A percentile compares a stretch with the other conserved stretches of the same genome.
These are phyloP conservation scores for Pycnomerus fuliginosus DNA, from an alignment of 2,888 invertebrate species.

Conservation along the genomic window DNA sequence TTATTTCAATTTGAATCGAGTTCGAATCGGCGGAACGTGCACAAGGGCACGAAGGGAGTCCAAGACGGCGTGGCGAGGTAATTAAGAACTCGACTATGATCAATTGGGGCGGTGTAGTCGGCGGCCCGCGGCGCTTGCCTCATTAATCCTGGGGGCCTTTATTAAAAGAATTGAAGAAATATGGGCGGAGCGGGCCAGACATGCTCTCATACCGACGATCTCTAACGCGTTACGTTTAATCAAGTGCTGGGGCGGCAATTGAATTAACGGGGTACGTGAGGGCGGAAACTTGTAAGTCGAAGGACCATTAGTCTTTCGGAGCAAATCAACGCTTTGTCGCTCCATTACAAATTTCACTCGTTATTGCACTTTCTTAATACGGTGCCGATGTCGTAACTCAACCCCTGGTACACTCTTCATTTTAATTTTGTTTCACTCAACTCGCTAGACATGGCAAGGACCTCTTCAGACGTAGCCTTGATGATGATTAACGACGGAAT, in stretches of 20 bases:
- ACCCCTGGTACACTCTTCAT: too few relatives aligned
- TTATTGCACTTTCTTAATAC: slow-evolving; percentile 30
- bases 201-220: slow-evolving; percentile 36
- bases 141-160: slow-evolving; percentile 54
- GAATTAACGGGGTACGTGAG: slow-evolving; percentile 46
- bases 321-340: slow-evolving; percentile 51
- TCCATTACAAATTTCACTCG: slow-evolving; percentile 42
- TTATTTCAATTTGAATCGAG: slow-evolving; percentile 50
- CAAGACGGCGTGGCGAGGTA: slow-evolving; percentile 40
- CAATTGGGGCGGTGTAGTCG: slow-evolving; percentile 43
- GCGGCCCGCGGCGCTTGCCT: slow-evolving; percentile 43
- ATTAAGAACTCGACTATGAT: slow-evolving; percentile 51
- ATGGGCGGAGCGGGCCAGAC: slow-evolving; percentile 52
- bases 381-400: too few relatives aligned
- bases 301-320: slow-evolving; percentile 50
- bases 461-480: too few relatives aligned
- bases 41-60: slow-evolving; percentile 38
- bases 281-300: slow-evolving; percentile 50
- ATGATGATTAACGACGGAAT: too few relatives aligned
- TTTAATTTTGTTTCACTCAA: too few relatives aligned
- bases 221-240: slow-evolving; percentile 48
- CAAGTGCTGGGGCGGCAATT: slow-evolving; percentile 48
- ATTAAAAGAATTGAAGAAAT: slow-evolving; percentile 58
- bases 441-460: too few relatives aligned
- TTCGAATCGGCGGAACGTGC: slow-evolving; percentile 46